Percentiles rank a stretch among this genome's conserved stretches.
phyloP scores from a whole-genome alignment of 2,888 invertebrate species.

The Netelia melanura region DNA sequence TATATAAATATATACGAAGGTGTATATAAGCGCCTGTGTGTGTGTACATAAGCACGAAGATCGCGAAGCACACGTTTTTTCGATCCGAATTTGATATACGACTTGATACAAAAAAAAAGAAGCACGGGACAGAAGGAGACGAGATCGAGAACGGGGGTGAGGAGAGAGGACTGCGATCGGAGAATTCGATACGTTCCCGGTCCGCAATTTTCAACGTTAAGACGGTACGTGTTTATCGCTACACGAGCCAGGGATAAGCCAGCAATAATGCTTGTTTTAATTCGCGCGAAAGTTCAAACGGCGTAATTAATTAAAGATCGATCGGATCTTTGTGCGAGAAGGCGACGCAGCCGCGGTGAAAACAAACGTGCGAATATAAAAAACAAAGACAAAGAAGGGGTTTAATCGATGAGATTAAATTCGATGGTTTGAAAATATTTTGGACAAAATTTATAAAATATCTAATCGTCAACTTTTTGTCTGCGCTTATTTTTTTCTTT shows the following conservation, averaged over 20 bases:
- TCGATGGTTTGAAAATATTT: too few species aligned
- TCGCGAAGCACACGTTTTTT: conserved; percentile 26
- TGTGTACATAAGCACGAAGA: conserved; percentile 17
- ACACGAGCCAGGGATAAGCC: neutral
- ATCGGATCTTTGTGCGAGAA: conserved; percentile 11
- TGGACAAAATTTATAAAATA: too few species aligned
- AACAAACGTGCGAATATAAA: neutral
- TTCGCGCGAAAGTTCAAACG: conserved; percentile 5
- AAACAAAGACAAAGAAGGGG: neutral
- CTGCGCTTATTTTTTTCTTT: too few species aligned
- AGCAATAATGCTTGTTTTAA: conserved; percentile 13
- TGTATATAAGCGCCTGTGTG: neutral
- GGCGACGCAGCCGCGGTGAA: neutral
- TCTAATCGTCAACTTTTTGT: too few species aligned
- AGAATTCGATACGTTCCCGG: conserved; percentile 47
- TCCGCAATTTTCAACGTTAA: conserved; percentile 30
- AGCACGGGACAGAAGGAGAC: neutral
- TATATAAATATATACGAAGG: neutral
- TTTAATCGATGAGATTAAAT: too few species aligned
- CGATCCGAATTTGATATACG: conserved; percentile 60
- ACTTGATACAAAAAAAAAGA: conserved; percentile 43
- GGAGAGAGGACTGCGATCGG: conserved; percentile 39
- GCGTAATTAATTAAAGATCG: conserved; percentile 32
- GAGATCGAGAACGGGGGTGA: neutral
- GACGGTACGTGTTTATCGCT: conserved; percentile 13